Evolutionary conservation across 1,140 invertebrate species (phyloP).

Genomic region (Drosophila busckii): DNA sequence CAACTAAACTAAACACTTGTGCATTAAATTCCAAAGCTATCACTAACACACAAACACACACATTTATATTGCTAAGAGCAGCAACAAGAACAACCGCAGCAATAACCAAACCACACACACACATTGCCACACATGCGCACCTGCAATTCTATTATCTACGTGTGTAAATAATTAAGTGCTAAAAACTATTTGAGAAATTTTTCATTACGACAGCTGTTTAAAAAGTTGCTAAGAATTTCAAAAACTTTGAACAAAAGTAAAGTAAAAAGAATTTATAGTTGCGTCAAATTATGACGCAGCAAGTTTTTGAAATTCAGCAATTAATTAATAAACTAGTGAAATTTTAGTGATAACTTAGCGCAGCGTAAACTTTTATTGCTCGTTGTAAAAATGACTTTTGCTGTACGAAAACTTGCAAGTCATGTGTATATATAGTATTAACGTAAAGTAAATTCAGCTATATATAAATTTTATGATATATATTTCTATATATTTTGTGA

Average conservation of each 20-base stretch:
- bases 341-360: too few species aligned
- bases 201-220: too few species aligned
- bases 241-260: too few species aligned
- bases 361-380: too few species aligned
- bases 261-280: too few species aligned
- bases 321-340: too few species aligned
- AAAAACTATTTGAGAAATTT: background rate
- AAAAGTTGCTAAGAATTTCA: too few species aligned
- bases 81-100: conserved; percentile 8
- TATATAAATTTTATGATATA: background rate
- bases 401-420: too few species aligned
- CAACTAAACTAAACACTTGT: conserved; percentile 5
- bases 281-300: too few species aligned
- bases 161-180: conserved; percentile 4
- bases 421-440: too few species aligned
- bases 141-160: conserved; percentile 12
- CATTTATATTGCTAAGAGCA: conserved; percentile 20
- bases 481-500: conserved; percentile 14
- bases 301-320: too few species aligned
- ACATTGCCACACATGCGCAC: conserved; percentile 29
- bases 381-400: too few species aligned
- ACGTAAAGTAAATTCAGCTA: conserved; percentile 28
- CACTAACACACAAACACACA: conserved; percentile 11
- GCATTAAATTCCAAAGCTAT: conserved; percentile 14
- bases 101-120: conserved; percentile 2